Conservation (phyloP, 1,140 invertebrate genomes). For the Hestina assimilis region DNA sequence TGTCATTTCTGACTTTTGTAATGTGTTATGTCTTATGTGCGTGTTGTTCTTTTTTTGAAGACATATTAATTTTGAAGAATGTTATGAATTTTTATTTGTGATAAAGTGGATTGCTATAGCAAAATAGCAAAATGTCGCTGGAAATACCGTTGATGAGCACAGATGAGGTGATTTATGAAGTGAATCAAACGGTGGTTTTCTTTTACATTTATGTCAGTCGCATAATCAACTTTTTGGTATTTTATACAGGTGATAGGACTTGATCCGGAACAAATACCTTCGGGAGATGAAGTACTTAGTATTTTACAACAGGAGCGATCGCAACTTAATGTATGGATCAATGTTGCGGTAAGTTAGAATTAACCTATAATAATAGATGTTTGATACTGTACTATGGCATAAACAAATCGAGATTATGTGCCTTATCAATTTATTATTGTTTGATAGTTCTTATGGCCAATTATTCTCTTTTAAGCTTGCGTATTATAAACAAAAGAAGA, state of each 20-base stretch:
- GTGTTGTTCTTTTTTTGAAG: too few relatives aligned
- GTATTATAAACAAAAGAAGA: constrained; percentile 96
- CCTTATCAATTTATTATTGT: too few relatives aligned
- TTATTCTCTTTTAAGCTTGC: constrained; percentile 83
- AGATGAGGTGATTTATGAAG: constrained; percentile 85
- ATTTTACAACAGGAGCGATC: constrained; percentile 96
- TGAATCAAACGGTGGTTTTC: constrained; percentile 46
- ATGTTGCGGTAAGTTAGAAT: constrained; percentile 90
- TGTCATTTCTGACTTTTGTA: too few relatives aligned
- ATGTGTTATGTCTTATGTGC: too few relatives aligned
- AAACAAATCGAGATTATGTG: too few relatives aligned
- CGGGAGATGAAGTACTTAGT: constrained; percentile 95
- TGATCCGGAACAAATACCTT: constrained; percentile 94
- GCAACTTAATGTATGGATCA: constrained; percentile 96
- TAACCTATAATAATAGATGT: constrained; percentile 43
- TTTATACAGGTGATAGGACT: constrained; percentile 92
- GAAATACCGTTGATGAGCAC: constrained; percentile 96
- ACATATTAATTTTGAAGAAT: constrained; percentile 2
- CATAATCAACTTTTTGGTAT: constrained; percentile 37
- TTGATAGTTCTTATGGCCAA: neutral
- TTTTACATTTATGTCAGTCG: constrained; percentile 25
- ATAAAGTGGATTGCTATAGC: constrained; percentile 8
- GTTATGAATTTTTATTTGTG: constrained; percentile 14
- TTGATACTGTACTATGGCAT: too few relatives aligned
- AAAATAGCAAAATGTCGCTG: constrained; percentile 82